These are phyloP conservation scores for Neotoxoptera formosana DNA, from an alignment of 1,140 invertebrate species.

Conservation along the genomic window DNA sequence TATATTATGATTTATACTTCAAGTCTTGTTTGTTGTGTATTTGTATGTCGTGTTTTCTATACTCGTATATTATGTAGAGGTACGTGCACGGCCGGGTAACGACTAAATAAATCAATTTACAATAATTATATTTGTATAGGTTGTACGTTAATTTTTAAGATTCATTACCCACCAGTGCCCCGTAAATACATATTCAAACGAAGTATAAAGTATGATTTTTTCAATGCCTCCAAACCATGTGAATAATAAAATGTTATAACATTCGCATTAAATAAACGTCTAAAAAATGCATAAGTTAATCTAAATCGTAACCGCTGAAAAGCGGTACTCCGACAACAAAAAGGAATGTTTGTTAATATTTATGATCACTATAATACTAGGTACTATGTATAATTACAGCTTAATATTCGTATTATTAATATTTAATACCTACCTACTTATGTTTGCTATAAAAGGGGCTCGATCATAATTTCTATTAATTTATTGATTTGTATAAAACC, in stretches of 20 bases:
- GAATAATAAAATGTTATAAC: not conserved
- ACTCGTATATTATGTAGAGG: not conserved
- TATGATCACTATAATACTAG: not conserved
- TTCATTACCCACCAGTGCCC: not conserved
- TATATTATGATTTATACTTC: not conserved
- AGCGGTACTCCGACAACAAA: not conserved
- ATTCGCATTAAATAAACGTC: not conserved
- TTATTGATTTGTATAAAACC: not conserved
- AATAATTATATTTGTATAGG: not conserved
- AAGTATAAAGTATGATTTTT: not conserved
- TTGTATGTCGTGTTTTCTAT: not conserved
- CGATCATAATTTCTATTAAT: not conserved
- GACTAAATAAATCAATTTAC: constrained; percentile 14
- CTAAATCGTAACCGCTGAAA: not conserved
- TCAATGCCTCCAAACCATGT: not conserved
- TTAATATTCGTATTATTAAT: not conserved
- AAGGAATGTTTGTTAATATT: not conserved
- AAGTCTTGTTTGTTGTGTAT: not conserved
- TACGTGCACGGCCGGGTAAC: not conserved
- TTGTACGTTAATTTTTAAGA: not conserved
- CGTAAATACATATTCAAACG: not conserved
- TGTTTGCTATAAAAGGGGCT: not conserved
- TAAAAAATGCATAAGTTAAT: not conserved
- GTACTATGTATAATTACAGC: constrained; percentile 1
- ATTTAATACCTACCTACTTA: constrained; percentile 9